Conservation (phyloP, 2,888 invertebrate species). For the Harpalus rubripes region DNA sequence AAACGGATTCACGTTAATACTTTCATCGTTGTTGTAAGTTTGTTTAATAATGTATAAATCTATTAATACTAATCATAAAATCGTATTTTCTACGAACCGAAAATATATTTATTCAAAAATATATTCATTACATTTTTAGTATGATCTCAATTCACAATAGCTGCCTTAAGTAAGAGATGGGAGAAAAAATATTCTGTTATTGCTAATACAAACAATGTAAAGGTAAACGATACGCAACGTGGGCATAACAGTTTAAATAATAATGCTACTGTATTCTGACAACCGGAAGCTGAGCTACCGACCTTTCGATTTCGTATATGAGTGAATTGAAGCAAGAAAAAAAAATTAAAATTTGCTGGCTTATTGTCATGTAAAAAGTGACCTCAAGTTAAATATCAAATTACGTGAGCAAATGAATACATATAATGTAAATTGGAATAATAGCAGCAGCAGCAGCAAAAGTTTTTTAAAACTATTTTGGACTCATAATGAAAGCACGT, state of each 20-base stretch:
- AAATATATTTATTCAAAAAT: too few relatives aligned
- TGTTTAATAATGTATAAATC: too few relatives aligned
- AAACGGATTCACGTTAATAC: too few relatives aligned
- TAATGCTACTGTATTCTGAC: conserved; percentile 49
- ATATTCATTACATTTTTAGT: not conserved
- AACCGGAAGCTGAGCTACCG: conserved; percentile 51
- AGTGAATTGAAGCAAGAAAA: conserved; percentile 39
- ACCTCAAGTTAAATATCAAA: conserved; percentile 45
- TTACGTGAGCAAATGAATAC: conserved; percentile 37
- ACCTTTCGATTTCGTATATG: conserved; percentile 40
- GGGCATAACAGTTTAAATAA: conserved; percentile 53
- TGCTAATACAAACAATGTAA: conserved; percentile 25
- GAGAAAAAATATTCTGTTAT: conserved; percentile 50
- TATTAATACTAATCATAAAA: too few relatives aligned
- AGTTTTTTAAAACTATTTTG: conserved; percentile 40
- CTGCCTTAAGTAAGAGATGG: not conserved
- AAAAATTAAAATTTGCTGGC: conserved; percentile 8
- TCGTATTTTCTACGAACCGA: too few relatives aligned
- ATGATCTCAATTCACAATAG: not conserved
- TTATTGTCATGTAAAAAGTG: conserved; percentile 38
- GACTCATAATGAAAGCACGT: not conserved
- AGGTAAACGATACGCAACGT: conserved; percentile 53
- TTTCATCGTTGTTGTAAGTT: too few relatives aligned
- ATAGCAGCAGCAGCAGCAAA: not conserved
- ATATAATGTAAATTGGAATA: conserved; percentile 27